Evolutionary conservation across 53 echinoderm and acorn worm genomes (phyloP), one percentile per base, ranked within the genome.

Genomic region (Paelopatides confundens): DNA sequence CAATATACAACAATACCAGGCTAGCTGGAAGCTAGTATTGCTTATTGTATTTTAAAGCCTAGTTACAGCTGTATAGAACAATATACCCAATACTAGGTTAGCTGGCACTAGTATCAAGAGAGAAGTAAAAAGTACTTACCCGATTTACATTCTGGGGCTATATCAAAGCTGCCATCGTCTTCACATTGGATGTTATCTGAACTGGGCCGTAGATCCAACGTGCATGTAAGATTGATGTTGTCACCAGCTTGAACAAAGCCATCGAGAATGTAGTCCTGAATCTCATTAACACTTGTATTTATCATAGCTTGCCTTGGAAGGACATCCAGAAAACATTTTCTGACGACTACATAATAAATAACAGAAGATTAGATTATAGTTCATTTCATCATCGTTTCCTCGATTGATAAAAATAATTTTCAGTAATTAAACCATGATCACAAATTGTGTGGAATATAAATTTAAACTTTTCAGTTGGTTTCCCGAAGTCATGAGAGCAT

Each of bases 191-290:
- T 18, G 8, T 24, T 4, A 14, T 50, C 53, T 3, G 28, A 18
- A 27, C 18, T 50, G 18, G 28, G 49, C 26, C 11, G 9, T 10
- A 28, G 2, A 51, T 52, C 79, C 9, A 27, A 27, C 0, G 30
- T 10, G 31, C 79, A 79, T 31, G 32, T 53, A 11, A 79, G 34
- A 21, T 12, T 21, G 30, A 79, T 31, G 1, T 29, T 28, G 43
- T 79, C 79, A 18, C 79, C 79, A 23, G 31, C 53, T 26, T 79
- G 79, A 9, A 79, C 53, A 52, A 79, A 79, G 32, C 79, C 79
- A 53, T 79, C 79, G 29, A 28, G 79, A 47, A 79, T 79, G 33
- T 79, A 79, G 11, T 26, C 79, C 13, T 18, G 53, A 3, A 79
- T 53, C 12, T 79, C 79, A 8, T 24, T 2, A 28, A 8, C 6